These are phyloP conservation scores for Schmidtea mediterranea DNA, from an alignment of 1,140 invertebrate species.

Conservation along the genomic window DNA sequence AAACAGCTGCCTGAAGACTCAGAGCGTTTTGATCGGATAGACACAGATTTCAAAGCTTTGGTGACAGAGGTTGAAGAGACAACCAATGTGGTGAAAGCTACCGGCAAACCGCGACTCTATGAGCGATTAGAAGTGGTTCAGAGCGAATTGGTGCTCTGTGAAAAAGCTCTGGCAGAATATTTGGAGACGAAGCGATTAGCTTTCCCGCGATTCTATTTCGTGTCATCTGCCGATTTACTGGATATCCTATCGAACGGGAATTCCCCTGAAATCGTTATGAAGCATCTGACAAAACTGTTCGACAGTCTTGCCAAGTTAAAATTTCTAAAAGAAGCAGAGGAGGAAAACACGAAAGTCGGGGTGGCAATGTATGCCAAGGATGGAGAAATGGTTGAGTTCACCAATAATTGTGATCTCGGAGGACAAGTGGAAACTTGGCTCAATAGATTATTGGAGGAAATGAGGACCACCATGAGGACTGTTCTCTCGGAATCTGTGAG, in stretches of 20 bases:
- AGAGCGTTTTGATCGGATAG: constrained; percentile 62
- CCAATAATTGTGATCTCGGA: constrained; percentile 40
- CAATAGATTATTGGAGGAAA: constrained; percentile 49
- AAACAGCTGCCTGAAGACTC: constrained; percentile 74
- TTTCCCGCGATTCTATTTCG: constrained; percentile 85
- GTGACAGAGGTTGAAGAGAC: constrained; percentile 24
- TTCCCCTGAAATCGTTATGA: constrained; percentile 35
- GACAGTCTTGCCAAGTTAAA: constrained; percentile 5
- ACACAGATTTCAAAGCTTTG: constrained; percentile 49
- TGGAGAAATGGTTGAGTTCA: constrained; percentile 63
- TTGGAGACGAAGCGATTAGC: constrained; percentile 78
- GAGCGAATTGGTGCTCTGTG: constrained; percentile 58
- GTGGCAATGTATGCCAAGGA: constrained; percentile 69
- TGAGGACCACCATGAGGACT: constrained; percentile 48
- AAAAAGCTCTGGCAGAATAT: constrained; percentile 82
- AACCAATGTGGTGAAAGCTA: constrained; percentile 56
- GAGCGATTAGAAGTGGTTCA: constrained; percentile 50
- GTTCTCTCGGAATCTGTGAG: constrained; percentile 59
- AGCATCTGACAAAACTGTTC: constrained; percentile 7
- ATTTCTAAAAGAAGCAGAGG: constrained; percentile 39
- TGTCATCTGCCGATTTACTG: constrained; percentile 70
- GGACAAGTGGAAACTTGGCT: constrained; percentile 72
- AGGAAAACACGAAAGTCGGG: constrained; percentile 21
- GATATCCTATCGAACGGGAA: constrained; percentile 86
- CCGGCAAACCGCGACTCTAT: constrained; percentile 51